Evolutionary conservation across 2,113 vertebrate species (phyloP).

Genomic region (Triplophysa tibetana): DNA sequence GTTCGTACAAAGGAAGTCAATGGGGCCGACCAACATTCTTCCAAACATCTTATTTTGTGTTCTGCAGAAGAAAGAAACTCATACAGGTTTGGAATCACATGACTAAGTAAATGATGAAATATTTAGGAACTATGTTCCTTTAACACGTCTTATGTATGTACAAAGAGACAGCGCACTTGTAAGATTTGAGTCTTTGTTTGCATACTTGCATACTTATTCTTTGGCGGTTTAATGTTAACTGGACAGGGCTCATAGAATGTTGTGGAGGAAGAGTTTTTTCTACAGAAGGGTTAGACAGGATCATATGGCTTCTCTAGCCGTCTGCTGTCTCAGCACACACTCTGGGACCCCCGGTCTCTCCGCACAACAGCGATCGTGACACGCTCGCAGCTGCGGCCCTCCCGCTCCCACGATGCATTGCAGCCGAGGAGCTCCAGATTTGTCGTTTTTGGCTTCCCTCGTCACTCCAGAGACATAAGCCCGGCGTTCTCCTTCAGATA

Average conservation of each 20-base stretch:
- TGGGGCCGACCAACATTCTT: no score
- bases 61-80: no score
- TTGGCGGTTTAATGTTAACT: neutral
- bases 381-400: constrained; percentile 21
- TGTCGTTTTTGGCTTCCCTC: constrained; percentile 3
- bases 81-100: no score
- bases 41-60: no score
- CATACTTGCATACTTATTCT: no score
- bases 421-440: neutral
- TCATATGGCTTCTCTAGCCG: constrained; percentile 31
- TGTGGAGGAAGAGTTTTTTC: neutral
- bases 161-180: no score
- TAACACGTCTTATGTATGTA: no score
- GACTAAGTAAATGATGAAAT: no score
- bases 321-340: constrained; percentile 38
- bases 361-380: neutral
- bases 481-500: constrained; percentile 3
- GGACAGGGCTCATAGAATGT: neutral
- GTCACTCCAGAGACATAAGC: neutral
- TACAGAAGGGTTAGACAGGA: constrained; percentile 34
- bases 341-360: neutral
- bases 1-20: no score
- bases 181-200: no score
- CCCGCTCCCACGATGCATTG: neutral
- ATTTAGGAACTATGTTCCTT: no score